Evolutionary conservation across 2,888 invertebrate genomes (phyloP).

Genomic region (Xestobium rufovillosum): DNA sequence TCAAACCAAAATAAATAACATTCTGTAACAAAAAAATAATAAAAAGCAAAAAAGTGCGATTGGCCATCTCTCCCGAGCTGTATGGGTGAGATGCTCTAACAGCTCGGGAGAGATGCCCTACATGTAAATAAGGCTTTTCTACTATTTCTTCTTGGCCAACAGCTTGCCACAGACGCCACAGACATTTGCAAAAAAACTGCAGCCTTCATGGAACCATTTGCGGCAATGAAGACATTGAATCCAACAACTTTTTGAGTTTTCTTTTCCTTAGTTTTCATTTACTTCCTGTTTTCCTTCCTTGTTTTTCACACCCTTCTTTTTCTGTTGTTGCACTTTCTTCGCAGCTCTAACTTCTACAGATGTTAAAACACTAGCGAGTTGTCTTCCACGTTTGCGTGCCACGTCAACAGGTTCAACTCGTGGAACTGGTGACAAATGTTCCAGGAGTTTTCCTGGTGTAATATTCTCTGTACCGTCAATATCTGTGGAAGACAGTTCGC

Average conservation of each 20-base stretch:
- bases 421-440: constrained; percentile 1
- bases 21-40: constrained; percentile 1
- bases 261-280: background rate
- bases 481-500: constrained; percentile 2
- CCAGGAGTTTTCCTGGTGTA: constrained; percentile 3
- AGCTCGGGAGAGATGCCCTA: constrained; percentile 2
- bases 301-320: constrained; percentile 3
- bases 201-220: constrained; percentile 3
- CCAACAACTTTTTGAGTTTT: constrained; percentile 1
- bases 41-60: constrained; percentile 1
- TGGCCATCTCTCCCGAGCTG: constrained; percentile 2
- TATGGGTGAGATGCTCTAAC: constrained; percentile 1
- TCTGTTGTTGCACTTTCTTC: constrained; percentile 2
- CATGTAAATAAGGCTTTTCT: constrained; percentile 2
- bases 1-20: too few relatives aligned
- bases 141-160: constrained; percentile 3
- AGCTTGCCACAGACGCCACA: constrained; percentile 2
- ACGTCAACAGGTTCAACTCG: constrained; percentile 2
- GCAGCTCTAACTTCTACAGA: background rate
- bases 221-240: constrained; percentile 1
- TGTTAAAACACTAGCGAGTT: constrained; percentile 3
- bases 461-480: constrained; percentile 2
- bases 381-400: constrained; percentile 3
- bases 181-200: background rate
- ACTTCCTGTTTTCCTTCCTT: constrained; percentile 3